Base-by-base conservation (phyloP, 2,797 vertebrate genomes). In the Acanthornis magna region DNA sequence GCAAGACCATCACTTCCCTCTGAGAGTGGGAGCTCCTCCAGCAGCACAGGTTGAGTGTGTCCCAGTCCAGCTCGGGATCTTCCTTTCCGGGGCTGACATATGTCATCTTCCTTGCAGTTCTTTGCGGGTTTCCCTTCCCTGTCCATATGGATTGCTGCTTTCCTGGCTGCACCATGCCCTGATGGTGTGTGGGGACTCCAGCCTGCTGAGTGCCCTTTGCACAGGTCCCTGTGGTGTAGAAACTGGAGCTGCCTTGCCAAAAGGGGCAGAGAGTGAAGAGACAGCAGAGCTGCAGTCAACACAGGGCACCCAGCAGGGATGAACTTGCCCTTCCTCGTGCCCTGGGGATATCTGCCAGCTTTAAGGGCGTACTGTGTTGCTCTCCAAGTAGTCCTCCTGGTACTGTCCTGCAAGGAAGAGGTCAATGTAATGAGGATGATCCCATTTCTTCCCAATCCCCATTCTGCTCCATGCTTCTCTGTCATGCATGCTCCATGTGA, bases 1-100 rank as follows among this genome's bases (percentile, higher is more conserved):
- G 27, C 74, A 79, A 27, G 21, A 19, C 68, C 48, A 10, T 50
- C 0, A 0, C 16, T 65, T 54, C 60, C 29, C 55, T 30, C 51
- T 32, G 54, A 0, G 0, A 7, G 1, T 18, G 29, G 61, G 47
- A 91, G 15, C 47, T 62, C 19, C 43, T 88, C 43, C 73, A 77
- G 92, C 51, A 78, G 61, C 63, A 42, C 29, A 43, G 60, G 47
- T 5, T 66, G 34, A 1, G 0, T 4, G 17, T 57, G 38, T 48
- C 43, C 55, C 5, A 3, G 77, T 17, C 55, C 48, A 58, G 55
- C 67, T 68, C 0, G 0, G 71, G 18, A 57, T 79, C 54, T 48
- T 79, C 47, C 40, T 67, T 62, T 51, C 50, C 29, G 43, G 13
- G 11, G 12, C 19, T 79, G 40, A 55, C 43, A 19, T 32, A 21